Conservation (phyloP, 2,113 vertebrate genomes). For the Leptocoma aspasia region DNA sequence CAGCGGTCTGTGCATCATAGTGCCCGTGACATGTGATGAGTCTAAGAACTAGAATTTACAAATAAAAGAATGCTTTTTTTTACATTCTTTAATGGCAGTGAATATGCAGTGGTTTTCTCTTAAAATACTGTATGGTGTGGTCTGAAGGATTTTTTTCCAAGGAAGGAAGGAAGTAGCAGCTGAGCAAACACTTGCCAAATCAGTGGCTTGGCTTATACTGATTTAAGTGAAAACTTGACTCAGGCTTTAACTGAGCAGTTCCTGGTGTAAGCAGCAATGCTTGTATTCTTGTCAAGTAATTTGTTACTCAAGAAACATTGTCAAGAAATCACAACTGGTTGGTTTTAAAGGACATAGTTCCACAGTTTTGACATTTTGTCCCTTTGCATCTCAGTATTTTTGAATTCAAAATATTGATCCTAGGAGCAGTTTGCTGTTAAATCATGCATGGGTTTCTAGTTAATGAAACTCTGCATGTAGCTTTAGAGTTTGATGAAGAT, state of each 20-base stretch:
- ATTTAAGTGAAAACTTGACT: not conserved
- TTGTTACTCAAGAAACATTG: not conserved
- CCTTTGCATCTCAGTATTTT: not conserved
- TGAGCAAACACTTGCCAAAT: conserved; percentile 14
- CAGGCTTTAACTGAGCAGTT: not conserved
- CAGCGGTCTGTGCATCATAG: not conserved
- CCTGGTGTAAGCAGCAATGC: not conserved
- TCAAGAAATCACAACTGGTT: not conserved
- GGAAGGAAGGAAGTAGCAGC: conserved; percentile 37
- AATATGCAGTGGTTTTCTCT: not conserved
- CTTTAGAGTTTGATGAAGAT: not conserved
- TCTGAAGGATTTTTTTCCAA: conserved; percentile 22
- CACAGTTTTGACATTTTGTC: not conserved
- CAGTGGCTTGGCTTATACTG: not conserved
- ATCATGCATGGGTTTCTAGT: not conserved
- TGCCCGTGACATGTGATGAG: not conserved
- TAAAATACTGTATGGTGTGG: not conserved
- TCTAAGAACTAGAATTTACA: not conserved
- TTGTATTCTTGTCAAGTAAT: not conserved
- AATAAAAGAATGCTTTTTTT: not conserved
- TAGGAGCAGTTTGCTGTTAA: not conserved
- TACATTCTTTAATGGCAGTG: not conserved
- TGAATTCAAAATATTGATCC: not conserved
- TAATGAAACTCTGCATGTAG: not conserved
- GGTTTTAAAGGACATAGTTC: not conserved